Evolutionary conservation across 2,888 invertebrate species (phyloP).

Genomic region (Parthenolecanium corni): DNA sequence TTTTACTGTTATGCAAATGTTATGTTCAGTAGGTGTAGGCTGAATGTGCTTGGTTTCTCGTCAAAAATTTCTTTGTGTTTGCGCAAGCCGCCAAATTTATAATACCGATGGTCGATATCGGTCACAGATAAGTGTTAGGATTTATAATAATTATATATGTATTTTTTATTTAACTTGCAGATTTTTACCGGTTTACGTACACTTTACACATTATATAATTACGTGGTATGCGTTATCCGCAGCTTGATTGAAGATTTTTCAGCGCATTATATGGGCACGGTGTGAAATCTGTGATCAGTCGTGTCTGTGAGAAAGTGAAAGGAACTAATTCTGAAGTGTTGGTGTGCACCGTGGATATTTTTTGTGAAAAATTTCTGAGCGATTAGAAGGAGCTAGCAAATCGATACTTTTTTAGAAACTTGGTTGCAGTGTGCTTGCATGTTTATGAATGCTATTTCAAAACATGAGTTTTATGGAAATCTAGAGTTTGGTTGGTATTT

Average conservation of each 20-base stretch:
- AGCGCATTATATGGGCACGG: background rate
- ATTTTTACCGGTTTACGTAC: background rate
- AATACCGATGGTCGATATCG: slow-evolving; percentile 24
- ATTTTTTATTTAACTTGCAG: background rate
- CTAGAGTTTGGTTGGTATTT: too few relatives aligned
- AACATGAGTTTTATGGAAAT: too few relatives aligned
- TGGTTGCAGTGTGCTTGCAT: too few relatives aligned
- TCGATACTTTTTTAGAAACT: too few relatives aligned
- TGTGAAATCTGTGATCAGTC: too few relatives aligned
- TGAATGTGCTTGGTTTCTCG: slow-evolving; percentile 14
- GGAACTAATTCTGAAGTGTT: too few relatives aligned
- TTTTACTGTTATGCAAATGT: slow-evolving; percentile 24
- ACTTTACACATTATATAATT: background rate
- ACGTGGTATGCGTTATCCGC: background rate
- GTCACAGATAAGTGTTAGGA: slow-evolving; percentile 27
- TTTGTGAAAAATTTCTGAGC: too few relatives aligned
- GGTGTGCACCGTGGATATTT: too few relatives aligned
- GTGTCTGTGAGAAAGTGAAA: too few relatives aligned
- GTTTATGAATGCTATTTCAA: too few relatives aligned
- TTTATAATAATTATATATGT: slow-evolving; percentile 1
- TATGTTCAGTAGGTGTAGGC: slow-evolving; percentile 23
- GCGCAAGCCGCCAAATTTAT: slow-evolving; percentile 17
- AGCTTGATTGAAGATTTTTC: background rate
- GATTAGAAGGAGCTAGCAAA: too few relatives aligned
- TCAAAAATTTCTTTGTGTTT: slow-evolving; percentile 14